Evolutionary conservation across 2,888 invertebrate genomes (phyloP), one percentile per base, ranked within the genome.

Genomic region (Pyrgus malvae): DNA sequence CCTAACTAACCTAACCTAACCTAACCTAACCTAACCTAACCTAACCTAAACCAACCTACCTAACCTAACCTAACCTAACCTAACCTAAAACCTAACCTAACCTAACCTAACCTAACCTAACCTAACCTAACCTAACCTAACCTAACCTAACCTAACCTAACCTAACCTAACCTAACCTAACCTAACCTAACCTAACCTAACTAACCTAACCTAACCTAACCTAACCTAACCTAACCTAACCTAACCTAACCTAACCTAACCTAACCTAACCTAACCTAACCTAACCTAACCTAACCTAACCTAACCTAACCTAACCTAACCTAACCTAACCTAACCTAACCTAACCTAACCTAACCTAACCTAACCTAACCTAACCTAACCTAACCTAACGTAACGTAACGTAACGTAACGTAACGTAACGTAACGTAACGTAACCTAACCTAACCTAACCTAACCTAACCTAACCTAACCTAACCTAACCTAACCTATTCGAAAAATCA

Each of bases 181-280:
- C 38, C 38, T 38, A 35, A 48, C 12, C 11, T 41, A 29, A 38
- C 11, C 37, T 27, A 42, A 42, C 25, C 2, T 25, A 42, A 19
- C 2, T 12, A 50, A 49, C 44, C 44, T 60, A 61, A 61, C 63
- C 63, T 60, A 60, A 61, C 61, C 61, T 63, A 59, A 60, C 60
- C 61, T 60, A 63, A 61, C 63, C 61, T 63, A 63, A 63, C 56
- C 63, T 63, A 61, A 61, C 63, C 63, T 60, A 60, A 61, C 61
- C 61, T 63, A 59, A 60, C 60, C 61, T 60, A 63, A 61, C 63
- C 61, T 63, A 63, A 63, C 56, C 63, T 63, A 61, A 61, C 63
- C 63, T 60, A 60, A 61, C 61, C 61, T 63, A 59, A 60, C 60
- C 61, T 60, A 63, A 61, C 63, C 61, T 63, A 63, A 63, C 56